Percentiles rank a stretch among this genome's conserved stretches.
These are phyloP conservation scores for Ptychadena robeensis DNA, from an alignment of 2,797 vertebrate species.

Conservation along the genomic window DNA sequence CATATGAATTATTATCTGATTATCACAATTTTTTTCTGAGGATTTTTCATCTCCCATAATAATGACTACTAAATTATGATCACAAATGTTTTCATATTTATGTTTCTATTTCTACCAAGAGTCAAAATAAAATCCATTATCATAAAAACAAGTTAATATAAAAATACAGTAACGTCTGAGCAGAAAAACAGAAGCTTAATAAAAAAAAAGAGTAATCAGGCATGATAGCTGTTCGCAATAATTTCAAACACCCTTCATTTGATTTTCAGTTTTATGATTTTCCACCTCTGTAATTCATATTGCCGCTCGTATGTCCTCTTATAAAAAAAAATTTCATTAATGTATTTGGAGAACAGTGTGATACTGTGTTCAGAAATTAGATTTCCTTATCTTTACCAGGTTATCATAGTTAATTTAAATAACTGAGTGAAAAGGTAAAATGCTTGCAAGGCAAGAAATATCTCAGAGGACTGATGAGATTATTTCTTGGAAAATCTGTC, in stretches of 20 bases:
- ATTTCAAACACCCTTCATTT: neutral
- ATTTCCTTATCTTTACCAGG: neutral
- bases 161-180: no score
- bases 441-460: neutral
- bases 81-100: no score
- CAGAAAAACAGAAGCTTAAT: no score
- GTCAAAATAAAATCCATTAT: no score
- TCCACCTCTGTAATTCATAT: neutral
- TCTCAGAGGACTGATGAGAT: neutral
- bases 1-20: no score
- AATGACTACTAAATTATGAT: no score
- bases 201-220: no score
- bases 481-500: neutral
- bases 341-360: neutral
- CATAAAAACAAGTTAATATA: no score
- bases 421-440: neutral
- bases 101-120: no score
- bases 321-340: neutral
- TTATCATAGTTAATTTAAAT: slow-evolving; percentile 3
- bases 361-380: neutral
- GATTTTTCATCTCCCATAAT: no score
- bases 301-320: neutral
- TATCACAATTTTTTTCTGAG: no score
- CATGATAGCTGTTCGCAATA: neutral
- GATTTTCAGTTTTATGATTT: neutral